phyloP scores from a whole-genome alignment of 2,888 invertebrate species.

The Eremobia ochroleuca region DNA sequence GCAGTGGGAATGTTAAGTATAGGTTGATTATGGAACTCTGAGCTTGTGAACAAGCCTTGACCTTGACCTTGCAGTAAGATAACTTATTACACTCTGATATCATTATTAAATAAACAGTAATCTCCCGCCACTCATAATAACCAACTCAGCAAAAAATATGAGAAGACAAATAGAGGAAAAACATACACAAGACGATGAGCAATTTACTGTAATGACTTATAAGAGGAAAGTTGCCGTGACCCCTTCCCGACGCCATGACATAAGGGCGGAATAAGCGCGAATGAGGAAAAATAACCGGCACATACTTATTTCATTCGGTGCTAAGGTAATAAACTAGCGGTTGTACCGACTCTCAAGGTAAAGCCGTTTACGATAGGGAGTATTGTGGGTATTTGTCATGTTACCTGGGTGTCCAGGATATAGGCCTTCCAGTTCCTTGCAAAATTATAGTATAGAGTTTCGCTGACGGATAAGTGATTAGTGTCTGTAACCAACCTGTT shows the following conservation, averaged over 20 bases:
- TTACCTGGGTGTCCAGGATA: neutral
- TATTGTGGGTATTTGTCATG: neutral
- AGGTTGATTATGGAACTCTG: too few relatives aligned
- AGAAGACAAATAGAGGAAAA: conserved; percentile 60
- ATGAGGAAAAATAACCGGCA: conserved; percentile 62
- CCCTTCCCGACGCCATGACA: conserved; percentile 46
- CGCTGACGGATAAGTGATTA: neutral
- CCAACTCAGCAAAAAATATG: conserved; percentile 49
- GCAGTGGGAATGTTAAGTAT: too few relatives aligned
- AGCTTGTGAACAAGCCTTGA: neutral
- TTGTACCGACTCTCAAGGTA: conserved; percentile 35
- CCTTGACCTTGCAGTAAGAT: neutral
- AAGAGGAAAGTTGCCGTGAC: conserved; percentile 57
- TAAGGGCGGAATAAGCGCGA: conserved; percentile 43
- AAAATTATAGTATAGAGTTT: neutral
- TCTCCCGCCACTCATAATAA: conserved; percentile 51
- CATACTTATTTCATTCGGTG: conserved; percentile 60
- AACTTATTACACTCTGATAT: conserved; percentile 23
- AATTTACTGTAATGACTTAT: conserved; percentile 66
- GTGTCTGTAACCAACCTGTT: neutral
- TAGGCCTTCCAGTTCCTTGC: neutral
- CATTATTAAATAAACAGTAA: conserved; percentile 43
- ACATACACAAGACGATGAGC: conserved; percentile 62
- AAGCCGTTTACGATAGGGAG: conserved; percentile 19
- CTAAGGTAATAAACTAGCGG: conserved; percentile 57